Conservation (phyloP, 2,888 invertebrate species). For the Serrognathus titanus region DNA sequence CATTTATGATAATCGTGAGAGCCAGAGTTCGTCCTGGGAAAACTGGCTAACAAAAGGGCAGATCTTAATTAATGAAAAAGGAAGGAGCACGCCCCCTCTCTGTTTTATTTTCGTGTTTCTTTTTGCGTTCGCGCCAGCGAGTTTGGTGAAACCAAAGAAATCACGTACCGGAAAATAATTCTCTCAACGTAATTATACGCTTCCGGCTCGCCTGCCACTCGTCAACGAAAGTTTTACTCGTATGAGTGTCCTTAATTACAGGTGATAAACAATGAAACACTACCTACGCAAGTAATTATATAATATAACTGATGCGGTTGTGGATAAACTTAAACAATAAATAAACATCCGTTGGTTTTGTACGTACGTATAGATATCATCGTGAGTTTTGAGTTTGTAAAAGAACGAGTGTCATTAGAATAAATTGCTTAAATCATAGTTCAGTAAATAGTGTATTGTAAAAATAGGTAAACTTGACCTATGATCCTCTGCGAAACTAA, state of each 20-base stretch:
- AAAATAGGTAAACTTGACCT: no score
- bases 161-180: conserved; percentile 46
- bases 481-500: no score
- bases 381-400: no score
- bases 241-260: background rate
- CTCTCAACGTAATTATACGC: conserved; percentile 41
- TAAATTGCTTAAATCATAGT: no score
- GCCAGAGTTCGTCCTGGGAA: background rate
- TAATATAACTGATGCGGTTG: no score
- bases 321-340: no score
- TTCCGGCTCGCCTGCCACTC: conserved; percentile 33
- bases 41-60: background rate
- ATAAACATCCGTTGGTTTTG: no score
- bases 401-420: no score
- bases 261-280: background rate
- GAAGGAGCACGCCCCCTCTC: background rate
- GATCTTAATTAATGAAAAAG: background rate
- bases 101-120: background rate
- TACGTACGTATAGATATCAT: no score
- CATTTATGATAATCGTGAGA: background rate
- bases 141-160: conserved; percentile 33
- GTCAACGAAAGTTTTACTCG: background rate
- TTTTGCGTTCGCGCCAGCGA: no score
- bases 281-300: background rate
- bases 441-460: no score